Base-by-base conservation (phyloP, 1,140 invertebrate genomes). In the Holcopasites calliopsidis region DNA sequence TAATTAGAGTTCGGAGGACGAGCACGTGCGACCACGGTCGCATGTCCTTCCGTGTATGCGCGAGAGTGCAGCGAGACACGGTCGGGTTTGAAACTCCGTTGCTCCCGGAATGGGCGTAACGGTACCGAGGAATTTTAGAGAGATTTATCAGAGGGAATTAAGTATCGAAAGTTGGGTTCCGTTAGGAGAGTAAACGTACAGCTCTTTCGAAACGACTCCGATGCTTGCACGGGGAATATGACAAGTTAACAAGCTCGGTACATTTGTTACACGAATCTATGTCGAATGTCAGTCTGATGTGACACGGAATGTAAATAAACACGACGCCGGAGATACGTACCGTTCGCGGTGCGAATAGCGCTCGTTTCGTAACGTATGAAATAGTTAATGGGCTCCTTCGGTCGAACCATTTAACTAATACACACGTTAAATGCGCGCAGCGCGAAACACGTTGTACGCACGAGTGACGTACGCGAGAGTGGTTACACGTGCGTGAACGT, bases 61-160 rank as follows among this genome's bases (percentile, higher is more conserved):
- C 4, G n/a, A 64, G 60, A 64, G 40, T 64, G 35, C 23, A 64
- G 60, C 49, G 58, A 33, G 26, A 38, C 52, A 38, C 10, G 33
- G 10, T 40, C 8, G 26, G 55, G 35, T 23, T 7, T 28, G 60
- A 62, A 47, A 47, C 26, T 62, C 18, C 44, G 44, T 35, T 5
- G 2, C 62, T 50, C 62, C 47, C 3, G 33, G 33, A 50, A 61
- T 23, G 31, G 38, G 49, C 49, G 13, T 73, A 73, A 74, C 71
- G 71, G 71, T 74, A 74, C 33, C 31, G 13, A 28, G 21, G 21
- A 47, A 55, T 74, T 66, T 74, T 74, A 35, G 62, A 52, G 69
- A 55, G 16, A 57, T 38, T 52, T 72, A 72, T 66, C 71, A 2
- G 21, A 3, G 23, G 40, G 33, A 74, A 74, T 74, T 47, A 54